A percentile compares a stretch with the other conserved stretches of the same genome.
Evolutionary conservation across 2,113 vertebrate species (phyloP).

Genomic region (Geococcyx californianus): DNA sequence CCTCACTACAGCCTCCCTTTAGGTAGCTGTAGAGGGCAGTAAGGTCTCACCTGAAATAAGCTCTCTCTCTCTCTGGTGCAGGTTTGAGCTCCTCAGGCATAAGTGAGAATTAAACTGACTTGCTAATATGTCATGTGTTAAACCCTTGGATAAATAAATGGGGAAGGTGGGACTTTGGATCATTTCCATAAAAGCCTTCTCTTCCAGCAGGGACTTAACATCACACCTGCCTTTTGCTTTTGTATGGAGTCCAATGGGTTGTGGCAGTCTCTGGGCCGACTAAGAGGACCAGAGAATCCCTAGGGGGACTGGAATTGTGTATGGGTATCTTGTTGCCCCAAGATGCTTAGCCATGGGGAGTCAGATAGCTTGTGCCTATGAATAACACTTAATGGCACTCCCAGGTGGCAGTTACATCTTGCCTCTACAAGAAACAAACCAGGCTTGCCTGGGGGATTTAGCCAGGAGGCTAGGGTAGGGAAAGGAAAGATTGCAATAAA

Average conservation of each 20-base stretch:
- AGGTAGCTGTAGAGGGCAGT: too few species aligned
- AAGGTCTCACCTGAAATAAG: too few species aligned
- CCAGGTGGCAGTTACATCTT: not conserved
- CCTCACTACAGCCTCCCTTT: too few species aligned
- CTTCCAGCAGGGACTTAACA: not conserved
- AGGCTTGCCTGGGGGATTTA: not conserved
- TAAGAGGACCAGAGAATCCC: too few species aligned
- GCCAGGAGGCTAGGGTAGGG: not conserved
- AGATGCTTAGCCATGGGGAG: not conserved
- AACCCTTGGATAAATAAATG: not conserved
- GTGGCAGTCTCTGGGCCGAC: not conserved
- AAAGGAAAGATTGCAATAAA: not conserved
- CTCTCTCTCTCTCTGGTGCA: too few species aligned
- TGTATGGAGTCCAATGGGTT: not conserved
- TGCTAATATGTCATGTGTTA: not conserved
- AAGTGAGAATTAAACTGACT: not conserved
- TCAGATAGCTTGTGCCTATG: not conserved
- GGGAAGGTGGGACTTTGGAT: not conserved
- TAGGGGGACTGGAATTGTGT: too few species aligned
- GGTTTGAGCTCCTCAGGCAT: too few species aligned
- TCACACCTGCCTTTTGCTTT: not conserved
- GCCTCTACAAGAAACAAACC: rapidly evolving
- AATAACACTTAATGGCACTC: not conserved
- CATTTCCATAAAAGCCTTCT: not conserved
- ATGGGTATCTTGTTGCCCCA: not conserved